These are phyloP conservation scores for Proales similis DNA, from an alignment of 1,140 invertebrate genomes.

Conservation along the genomic window DNA sequence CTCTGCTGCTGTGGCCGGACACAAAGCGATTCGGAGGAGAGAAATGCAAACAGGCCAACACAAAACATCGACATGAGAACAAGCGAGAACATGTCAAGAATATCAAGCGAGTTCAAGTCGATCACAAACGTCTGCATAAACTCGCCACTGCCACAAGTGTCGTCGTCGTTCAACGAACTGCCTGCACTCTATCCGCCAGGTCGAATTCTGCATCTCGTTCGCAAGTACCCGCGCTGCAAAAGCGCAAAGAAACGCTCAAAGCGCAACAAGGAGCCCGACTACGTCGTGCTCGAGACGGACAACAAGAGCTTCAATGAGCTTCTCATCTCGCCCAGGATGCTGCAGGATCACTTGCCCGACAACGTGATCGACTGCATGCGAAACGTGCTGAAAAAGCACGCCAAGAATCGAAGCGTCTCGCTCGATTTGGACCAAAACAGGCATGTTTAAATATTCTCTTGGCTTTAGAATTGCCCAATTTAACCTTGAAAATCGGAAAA, in stretches of 20 bases:
- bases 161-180: background rate
- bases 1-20: no score
- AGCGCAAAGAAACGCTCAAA: background rate
- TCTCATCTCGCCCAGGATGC: background rate
- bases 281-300: background rate
- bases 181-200: background rate
- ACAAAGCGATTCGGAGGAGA: no score
- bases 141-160: background rate
- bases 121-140: background rate
- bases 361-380: constrained; percentile 3
- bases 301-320: background rate
- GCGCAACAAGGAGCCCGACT: background rate
- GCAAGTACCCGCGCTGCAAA: background rate
- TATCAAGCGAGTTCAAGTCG: no score
- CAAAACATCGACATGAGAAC: no score
- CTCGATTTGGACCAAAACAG: background rate
- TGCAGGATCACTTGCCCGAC: background rate
- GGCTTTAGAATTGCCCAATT: background rate
- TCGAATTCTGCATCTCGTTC: background rate
- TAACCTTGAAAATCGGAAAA: background rate
- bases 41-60: no score
- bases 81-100: no score
- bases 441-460: background rate
- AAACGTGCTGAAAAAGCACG: background rate
- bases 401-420: no score